A percentile compares a stretch with the other conserved stretches of the same genome.
phyloP scores from a whole-genome alignment of 2,113 vertebrate genomes.

The Serinus canaria region DNA sequence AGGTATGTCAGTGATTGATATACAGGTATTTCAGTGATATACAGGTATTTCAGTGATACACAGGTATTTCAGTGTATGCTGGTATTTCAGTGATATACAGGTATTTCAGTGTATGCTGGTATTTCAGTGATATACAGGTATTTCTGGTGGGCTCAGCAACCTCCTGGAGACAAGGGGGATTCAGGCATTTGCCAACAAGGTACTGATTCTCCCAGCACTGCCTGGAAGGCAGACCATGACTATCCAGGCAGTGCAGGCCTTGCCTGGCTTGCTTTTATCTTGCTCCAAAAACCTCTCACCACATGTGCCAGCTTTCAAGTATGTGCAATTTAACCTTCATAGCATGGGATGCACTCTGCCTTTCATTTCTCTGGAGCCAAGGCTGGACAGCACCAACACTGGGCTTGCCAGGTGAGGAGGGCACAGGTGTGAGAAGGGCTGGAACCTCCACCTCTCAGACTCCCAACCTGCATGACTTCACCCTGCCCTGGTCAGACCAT shows the following conservation, averaged over 20 bases:
- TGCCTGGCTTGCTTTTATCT: not conserved
- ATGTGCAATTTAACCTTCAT: not conserved
- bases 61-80: too few relatives aligned
- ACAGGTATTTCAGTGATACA: too few relatives aligned
- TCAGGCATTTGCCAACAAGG: not conserved
- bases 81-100: too few relatives aligned
- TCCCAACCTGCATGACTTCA: accelerated
- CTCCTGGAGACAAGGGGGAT: not conserved
- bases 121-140: not conserved
- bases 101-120: too few relatives aligned
- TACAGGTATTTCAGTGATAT: too few relatives aligned
- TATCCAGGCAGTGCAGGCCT: not conserved
- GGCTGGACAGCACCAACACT: not conserved
- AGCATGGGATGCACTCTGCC: not conserved
- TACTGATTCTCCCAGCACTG: not conserved
- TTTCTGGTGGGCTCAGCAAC: not conserved
- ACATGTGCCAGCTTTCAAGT: accelerated
- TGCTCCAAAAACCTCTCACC: not conserved
- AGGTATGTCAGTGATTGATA: too few relatives aligned
- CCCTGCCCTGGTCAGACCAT: not conserved
- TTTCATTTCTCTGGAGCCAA: not conserved
- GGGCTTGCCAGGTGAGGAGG: not conserved
- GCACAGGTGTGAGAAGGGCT: not conserved
- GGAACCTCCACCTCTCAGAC: not conserved
- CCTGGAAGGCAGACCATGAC: not conserved